These are phyloP conservation scores for Epicampocera succincta DNA, from an alignment of 2,888 invertebrate species.

Conservation along the genomic window DNA sequence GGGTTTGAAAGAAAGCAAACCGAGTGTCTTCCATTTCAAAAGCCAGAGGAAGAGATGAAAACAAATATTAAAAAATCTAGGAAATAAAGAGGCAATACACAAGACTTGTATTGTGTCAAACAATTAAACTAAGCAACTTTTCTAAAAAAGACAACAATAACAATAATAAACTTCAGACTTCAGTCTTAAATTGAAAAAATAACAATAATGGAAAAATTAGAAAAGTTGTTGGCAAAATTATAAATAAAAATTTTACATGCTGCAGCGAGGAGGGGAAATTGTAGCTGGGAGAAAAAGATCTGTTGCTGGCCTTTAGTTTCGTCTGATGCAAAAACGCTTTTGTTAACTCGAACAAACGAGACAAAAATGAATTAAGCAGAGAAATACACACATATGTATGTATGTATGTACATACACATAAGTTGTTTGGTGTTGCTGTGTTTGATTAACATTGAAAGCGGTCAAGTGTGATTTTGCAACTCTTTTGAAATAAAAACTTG, in stretches of 20 bases:
- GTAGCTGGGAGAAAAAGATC: background rate
- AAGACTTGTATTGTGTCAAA: slow-evolving; percentile 22
- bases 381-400: too few species aligned
- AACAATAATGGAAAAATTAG: background rate
- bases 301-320: slow-evolving; percentile 16
- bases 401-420: too few species aligned
- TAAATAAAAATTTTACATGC: background rate
- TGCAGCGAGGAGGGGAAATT: too few species aligned
- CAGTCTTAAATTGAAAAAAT: background rate
- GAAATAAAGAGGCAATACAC: background rate
- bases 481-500: slow-evolving; percentile 25
- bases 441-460: slow-evolving; percentile 1
- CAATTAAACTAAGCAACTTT: slow-evolving; percentile 48
- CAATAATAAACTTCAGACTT: background rate
- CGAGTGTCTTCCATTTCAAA: slow-evolving; percentile 5
- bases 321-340: slow-evolving; percentile 7
- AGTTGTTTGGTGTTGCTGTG: background rate
- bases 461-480: slow-evolving; percentile 2
- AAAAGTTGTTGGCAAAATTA: slow-evolving; percentile 18
- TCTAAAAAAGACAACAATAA: slow-evolving; percentile 29
- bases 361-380: too few species aligned
- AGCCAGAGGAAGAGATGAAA: background rate
- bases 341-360: background rate
- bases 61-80: background rate
- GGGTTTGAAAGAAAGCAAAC: slow-evolving; percentile 1